Percentiles rank a stretch among this genome's conserved stretches.
phyloP scores from a whole-genome alignment of 2,888 invertebrate species.

The Orthosia gracilis region DNA sequence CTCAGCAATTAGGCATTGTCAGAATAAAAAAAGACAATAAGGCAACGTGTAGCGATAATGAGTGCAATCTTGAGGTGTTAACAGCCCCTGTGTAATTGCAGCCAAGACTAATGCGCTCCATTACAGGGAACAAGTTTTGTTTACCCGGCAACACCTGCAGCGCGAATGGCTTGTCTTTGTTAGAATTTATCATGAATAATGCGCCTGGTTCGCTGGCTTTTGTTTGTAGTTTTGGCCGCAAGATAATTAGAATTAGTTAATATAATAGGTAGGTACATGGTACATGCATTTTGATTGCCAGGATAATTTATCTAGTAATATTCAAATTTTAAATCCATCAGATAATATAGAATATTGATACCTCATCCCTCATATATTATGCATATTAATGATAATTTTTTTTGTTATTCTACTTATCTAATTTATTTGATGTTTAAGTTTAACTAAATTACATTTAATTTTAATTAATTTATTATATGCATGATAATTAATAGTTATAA shows the following conservation, averaged over 20 bases:
- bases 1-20: conserved; percentile 43
- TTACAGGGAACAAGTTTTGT: conserved; percentile 65
- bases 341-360: too few relatives aligned
- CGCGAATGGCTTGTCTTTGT: conserved; percentile 54
- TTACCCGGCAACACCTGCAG: conserved; percentile 60
- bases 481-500: too few relatives aligned
- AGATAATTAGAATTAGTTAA: conserved; percentile 17
- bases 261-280: background rate
- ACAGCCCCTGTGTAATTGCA: conserved; percentile 68
- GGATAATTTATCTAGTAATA: background rate
- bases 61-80: conserved; percentile 64
- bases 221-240: conserved; percentile 27
- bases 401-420: too few relatives aligned
- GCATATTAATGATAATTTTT: too few relatives aligned
- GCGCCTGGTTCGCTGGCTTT: conserved; percentile 20
- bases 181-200: conserved; percentile 46
- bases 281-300: background rate
- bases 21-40: conserved; percentile 50
- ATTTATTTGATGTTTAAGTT: too few relatives aligned
- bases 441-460: too few relatives aligned
- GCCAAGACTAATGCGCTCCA: conserved; percentile 68
- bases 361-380: too few relatives aligned
- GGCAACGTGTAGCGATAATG: conserved; percentile 55
- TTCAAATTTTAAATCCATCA: too few relatives aligned
- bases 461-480: too few relatives aligned